Evolutionary conservation across 2,888 invertebrate genomes (phyloP).

Genomic region (Eupithecia insigniata): DNA sequence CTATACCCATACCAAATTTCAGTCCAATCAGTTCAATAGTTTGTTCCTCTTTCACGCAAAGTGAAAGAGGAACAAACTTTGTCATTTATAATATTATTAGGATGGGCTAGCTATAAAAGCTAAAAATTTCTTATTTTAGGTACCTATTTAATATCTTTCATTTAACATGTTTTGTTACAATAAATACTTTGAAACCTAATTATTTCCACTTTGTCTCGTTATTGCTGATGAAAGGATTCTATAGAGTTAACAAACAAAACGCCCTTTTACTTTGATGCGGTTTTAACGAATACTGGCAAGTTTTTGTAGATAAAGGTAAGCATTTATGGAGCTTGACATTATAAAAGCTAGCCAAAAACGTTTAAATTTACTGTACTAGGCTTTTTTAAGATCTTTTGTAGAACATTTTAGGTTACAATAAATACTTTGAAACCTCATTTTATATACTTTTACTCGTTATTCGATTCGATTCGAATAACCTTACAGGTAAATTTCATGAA

Average conservation of each 20-base stretch:
- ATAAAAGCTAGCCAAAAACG: too few species aligned
- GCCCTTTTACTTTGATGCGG: constrained; percentile 1
- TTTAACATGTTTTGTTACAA: too few species aligned
- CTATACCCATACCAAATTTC: too few species aligned
- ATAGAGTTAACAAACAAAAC: not conserved
- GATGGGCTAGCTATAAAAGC: not conserved
- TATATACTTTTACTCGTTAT: not conserved
- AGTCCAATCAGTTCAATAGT: too few species aligned
- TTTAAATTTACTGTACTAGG: too few species aligned
- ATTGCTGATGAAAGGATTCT: constrained; percentile 34
- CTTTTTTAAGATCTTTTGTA: too few species aligned
- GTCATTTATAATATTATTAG: too few species aligned
- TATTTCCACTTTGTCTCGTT: too few species aligned
- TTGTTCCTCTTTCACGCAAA: too few species aligned
- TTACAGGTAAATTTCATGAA: not conserved
- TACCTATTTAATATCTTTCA: not conserved
- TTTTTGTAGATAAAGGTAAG: not conserved
- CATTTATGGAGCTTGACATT: not conserved
- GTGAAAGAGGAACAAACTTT: too few species aligned
- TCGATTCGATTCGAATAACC: not conserved
- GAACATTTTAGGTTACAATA: not conserved
- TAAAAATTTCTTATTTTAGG: too few species aligned
- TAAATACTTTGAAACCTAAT: too few species aligned
- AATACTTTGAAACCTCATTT: not conserved
- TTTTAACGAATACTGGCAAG: not conserved